Evolutionary conservation across 2,888 invertebrate species (phyloP).

Genomic region (Blomia tropicalis): DNA sequence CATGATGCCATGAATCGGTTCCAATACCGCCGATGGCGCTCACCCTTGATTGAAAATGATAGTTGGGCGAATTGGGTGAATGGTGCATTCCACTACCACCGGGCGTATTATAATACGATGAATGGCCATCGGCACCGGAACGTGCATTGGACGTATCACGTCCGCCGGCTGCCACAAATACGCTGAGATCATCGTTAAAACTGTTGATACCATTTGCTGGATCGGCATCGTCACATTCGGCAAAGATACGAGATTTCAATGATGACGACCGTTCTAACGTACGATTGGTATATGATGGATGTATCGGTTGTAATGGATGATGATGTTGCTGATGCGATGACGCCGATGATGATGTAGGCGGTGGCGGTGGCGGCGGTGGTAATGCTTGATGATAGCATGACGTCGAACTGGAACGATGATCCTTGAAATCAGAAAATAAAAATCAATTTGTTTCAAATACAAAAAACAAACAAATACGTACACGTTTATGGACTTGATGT

Average conservation of each 20-base stretch:
- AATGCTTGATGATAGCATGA: not conserved
- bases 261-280: not conserved
- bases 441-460: not conserved
- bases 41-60: not conserved
- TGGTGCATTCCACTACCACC: not conserved
- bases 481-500: not conserved
- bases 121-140: not conserved
- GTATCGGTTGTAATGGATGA: not conserved
- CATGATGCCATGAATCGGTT: not conserved
- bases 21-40: not conserved
- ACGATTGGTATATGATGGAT: not conserved
- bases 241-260: slow-evolving; percentile 1
- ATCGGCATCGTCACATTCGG: not conserved
- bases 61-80: not conserved
- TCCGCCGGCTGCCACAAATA: not conserved
- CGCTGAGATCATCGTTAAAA: slow-evolving; percentile 13
- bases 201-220: not conserved
- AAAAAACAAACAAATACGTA: no score
- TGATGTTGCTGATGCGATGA: not conserved
- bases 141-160: not conserved
- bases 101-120: not conserved
- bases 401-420: not conserved
- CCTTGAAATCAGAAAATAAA: not conserved
- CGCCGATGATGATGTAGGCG: no score
- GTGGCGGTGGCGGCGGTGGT: not conserved